phyloP scores from a whole-genome alignment of 2,888 invertebrate genomes.

The Erannis defoliaria region DNA sequence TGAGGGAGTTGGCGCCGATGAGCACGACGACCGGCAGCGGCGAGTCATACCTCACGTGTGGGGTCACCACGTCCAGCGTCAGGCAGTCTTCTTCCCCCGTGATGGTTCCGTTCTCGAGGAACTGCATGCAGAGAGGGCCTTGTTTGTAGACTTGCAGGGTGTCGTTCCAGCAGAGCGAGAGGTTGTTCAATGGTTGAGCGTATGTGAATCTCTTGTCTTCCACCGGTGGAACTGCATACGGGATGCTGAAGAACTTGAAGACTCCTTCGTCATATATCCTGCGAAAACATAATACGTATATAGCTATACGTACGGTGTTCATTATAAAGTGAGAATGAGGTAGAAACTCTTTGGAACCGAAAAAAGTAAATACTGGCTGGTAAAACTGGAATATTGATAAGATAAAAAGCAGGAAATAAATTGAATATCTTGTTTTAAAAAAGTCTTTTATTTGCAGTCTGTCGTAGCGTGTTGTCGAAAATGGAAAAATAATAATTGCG shows the following conservation, averaged over 20 bases:
- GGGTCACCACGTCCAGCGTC: conserved; percentile 93
- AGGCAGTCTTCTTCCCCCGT: conserved; percentile 94
- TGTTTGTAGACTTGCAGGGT: conserved; percentile 89
- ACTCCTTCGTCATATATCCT: conserved; percentile 92
- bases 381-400: no score
- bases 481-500: no score
- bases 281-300: conserved; percentile 49
- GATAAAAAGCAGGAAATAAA: no score
- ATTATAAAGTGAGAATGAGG: no score
- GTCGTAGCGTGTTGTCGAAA: no score
- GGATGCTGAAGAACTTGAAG: conserved; percentile 93
- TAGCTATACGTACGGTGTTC: no score
- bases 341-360: no score
- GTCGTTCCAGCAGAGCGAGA: conserved; percentile 93
- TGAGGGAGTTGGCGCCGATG: conserved; percentile 92
- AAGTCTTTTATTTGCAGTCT: no score
- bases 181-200: conserved; percentile 88
- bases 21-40: conserved; percentile 94
- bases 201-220: conserved; percentile 90
- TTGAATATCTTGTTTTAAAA: no score
- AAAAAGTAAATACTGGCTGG: no score
- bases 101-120: conserved; percentile 88
- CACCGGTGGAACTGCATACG: conserved; percentile 92
- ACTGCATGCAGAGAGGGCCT: conserved; percentile 90
- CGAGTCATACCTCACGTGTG: conserved; percentile 91